Percentiles rank a stretch among this genome's conserved stretches.
Conservation (phyloP, 2,888 invertebrate genomes). For the Chydorus sphaericus region DNA sequence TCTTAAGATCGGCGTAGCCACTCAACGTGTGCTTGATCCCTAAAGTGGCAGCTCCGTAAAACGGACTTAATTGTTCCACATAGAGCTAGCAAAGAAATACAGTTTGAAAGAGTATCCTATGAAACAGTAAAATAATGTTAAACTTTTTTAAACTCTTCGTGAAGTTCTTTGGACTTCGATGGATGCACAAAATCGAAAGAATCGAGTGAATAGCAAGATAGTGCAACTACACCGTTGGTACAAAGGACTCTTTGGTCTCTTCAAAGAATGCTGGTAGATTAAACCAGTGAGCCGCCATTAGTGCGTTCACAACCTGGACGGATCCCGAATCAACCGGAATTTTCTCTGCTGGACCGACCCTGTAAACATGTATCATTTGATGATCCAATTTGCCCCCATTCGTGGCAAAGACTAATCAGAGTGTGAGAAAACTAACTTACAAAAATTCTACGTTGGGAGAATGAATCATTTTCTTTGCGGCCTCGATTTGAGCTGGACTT, state of each 20-base stretch:
- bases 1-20: slow-evolving; percentile 21
- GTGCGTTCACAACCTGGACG: slow-evolving; percentile 26
- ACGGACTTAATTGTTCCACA: too few relatives aligned
- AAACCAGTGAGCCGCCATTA: slow-evolving; percentile 30
- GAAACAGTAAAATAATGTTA: neutral
- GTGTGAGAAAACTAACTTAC: too few relatives aligned
- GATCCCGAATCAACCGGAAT: slow-evolving; percentile 21
- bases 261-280: slow-evolving; percentile 26
- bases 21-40: too few relatives aligned
- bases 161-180: slow-evolving; percentile 17
- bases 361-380: too few relatives aligned
- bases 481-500: slow-evolving; percentile 1
- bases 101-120: neutral
- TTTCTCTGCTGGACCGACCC: slow-evolving; percentile 25
- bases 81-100: neutral
- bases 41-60: neutral
- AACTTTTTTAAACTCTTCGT: slow-evolving; percentile 22
- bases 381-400: too few relatives aligned
- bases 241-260: slow-evolving; percentile 27
- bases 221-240: slow-evolving; percentile 24
- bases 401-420: too few relatives aligned
- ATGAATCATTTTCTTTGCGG: neutral
- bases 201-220: slow-evolving; percentile 16
- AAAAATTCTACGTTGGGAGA: neutral
- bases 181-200: slow-evolving; percentile 6